These are phyloP conservation scores for Automeris io DNA, from an alignment of 2,888 invertebrate genomes.

Conservation along the genomic window DNA sequence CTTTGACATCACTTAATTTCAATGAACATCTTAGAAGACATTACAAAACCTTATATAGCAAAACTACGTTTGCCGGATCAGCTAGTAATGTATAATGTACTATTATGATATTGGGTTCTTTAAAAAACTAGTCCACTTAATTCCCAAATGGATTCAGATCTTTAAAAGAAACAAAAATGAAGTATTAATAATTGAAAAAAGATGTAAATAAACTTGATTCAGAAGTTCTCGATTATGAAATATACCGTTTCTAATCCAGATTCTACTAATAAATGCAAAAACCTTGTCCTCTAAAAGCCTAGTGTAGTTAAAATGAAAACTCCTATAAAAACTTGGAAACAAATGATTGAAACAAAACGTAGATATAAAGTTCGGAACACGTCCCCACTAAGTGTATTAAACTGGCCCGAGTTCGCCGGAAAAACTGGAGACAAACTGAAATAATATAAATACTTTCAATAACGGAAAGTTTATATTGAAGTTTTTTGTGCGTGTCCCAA, in stretches of 20 bases:
- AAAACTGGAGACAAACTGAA: conserved; percentile 65
- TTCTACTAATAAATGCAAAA: conserved; percentile 17
- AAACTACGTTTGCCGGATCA: too few species aligned
- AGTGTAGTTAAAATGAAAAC: conserved; percentile 19
- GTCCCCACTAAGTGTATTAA: conserved; percentile 73
- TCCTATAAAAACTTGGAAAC: conserved; percentile 21
- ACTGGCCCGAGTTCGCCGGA: conserved; percentile 53
- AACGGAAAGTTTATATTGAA: conserved; percentile 66
- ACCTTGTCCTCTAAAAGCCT: conserved; percentile 33
- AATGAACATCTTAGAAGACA: too few species aligned
- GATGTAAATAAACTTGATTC: too few species aligned
- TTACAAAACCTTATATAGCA: too few species aligned
- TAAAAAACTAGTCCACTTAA: too few species aligned
- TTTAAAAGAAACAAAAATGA: too few species aligned
- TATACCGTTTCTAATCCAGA: background rate
- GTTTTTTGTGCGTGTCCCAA: background rate
- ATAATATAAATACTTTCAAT: conserved; percentile 74
- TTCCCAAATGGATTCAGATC: too few species aligned
- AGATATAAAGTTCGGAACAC: conserved; percentile 40
- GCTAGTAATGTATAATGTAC: too few species aligned
- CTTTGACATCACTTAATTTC: too few species aligned
- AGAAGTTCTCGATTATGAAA: too few species aligned
- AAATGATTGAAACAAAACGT: conserved; percentile 69
- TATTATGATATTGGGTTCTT: too few species aligned
- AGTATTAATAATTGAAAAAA: too few species aligned